A percentile compares a stretch with the other conserved stretches of the same genome.
Conservation (phyloP, 2,888 invertebrate species). For the Crepidodera aurea region DNA sequence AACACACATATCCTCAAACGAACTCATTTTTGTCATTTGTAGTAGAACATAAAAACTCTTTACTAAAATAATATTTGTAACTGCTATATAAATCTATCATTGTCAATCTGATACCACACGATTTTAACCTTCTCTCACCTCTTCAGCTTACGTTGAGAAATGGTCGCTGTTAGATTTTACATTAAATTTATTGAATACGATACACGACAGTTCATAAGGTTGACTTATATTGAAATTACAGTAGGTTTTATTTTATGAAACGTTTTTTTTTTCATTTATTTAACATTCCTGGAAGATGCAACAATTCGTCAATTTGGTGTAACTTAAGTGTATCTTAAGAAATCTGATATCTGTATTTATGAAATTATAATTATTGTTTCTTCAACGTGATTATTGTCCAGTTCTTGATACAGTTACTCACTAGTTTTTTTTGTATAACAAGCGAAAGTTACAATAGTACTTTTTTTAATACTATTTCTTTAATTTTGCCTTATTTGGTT, state of each 20-base stretch:
- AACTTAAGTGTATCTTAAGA: no score
- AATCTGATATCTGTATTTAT: no score
- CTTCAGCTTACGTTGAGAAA: constrained; percentile 11
- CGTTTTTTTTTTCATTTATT: no score
- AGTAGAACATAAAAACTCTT: neutral
- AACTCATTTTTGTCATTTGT: neutral
- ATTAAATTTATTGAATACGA: constrained; percentile 10
- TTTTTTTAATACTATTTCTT: no score
- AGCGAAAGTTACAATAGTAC: no score
- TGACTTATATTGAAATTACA: neutral
- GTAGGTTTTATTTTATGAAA: neutral
- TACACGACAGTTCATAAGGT: constrained; percentile 13
- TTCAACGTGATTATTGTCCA: no score
- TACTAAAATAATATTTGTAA: constrained; percentile 10
- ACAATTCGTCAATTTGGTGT: no score
- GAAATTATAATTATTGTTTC: no score
- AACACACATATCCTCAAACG: neutral
- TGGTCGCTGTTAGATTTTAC: constrained; percentile 8
- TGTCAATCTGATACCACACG: constrained; percentile 15
- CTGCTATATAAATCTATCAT: constrained; percentile 14
- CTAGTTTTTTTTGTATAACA: no score
- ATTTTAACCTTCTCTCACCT: constrained; percentile 18
- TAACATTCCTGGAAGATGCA: no score
- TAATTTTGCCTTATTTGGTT: no score
- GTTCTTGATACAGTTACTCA: no score